These are phyloP conservation scores for Pipistrellus kuhlii DNA, from an alignment of 2,797 vertebrate species.

Conservation along the genomic window DNA sequence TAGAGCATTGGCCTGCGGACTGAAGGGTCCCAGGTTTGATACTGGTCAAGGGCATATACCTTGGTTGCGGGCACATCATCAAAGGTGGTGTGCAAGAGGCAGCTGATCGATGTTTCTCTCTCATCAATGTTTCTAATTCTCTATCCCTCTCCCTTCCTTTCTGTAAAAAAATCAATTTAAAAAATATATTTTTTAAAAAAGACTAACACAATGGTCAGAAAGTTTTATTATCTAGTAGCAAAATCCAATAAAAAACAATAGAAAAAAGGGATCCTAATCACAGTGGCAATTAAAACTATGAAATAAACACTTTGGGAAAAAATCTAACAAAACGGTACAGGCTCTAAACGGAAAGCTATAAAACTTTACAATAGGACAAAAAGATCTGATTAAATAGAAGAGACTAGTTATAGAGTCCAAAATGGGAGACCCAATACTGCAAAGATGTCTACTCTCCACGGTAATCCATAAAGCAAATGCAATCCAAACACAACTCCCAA, in stretches of 20 bases:
- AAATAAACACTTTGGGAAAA: conserved; percentile 35
- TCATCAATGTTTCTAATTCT: no score
- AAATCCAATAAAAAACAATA: conserved; percentile 1
- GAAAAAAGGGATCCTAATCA: conserved; percentile 26
- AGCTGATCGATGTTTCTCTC: no score
- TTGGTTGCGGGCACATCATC: no score
- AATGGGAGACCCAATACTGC: not conserved
- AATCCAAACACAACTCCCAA: conserved; percentile 43
- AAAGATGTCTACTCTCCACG: not conserved
- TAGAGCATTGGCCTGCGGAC: no score
- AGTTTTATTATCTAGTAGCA: not conserved
- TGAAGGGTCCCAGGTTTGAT: no score
- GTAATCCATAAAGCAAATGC: conserved; percentile 1
- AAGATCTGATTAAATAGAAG: not conserved
- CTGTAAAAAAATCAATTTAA: no score
- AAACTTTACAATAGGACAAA: not conserved
- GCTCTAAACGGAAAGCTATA: not conserved
- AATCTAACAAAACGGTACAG: conserved; percentile 27
- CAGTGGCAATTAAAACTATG: conserved; percentile 44
- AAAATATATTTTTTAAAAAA: no score
- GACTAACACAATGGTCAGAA: not conserved
- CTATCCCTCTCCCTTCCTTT: no score
- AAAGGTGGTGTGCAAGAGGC: no score
- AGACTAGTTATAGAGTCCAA: not conserved
- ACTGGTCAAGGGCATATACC: no score